These are phyloP conservation scores for Chouioia cunea DNA, from an alignment of 2,888 invertebrate genomes.

Conservation along the genomic window DNA sequence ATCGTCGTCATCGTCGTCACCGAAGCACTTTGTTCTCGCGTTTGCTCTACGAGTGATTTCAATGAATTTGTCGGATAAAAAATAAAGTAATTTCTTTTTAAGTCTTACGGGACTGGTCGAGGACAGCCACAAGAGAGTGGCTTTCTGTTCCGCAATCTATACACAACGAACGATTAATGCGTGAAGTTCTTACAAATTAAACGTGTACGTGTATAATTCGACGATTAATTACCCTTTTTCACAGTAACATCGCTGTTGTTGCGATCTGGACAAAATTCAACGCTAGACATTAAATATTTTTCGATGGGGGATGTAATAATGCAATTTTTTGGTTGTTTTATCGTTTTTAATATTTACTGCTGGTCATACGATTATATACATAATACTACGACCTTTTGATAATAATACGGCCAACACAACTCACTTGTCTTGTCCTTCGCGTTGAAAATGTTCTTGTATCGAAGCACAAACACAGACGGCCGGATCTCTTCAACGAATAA, in stretches of 20 bases:
- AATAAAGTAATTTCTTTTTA: too few species aligned
- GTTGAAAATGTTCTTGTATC: slow-evolving; percentile 49
- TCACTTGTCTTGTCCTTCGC: slow-evolving; percentile 45
- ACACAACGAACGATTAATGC: too few species aligned
- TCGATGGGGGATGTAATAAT: background rate
- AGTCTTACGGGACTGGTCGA: slow-evolving; percentile 9
- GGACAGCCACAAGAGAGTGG: background rate
- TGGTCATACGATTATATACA: slow-evolving; percentile 24
- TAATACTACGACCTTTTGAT: background rate
- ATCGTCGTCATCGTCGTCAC: too few species aligned
- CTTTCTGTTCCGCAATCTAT: background rate
- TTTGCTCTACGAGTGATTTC: too few species aligned
- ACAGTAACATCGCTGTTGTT: slow-evolving; percentile 22
- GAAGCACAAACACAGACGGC: slow-evolving; percentile 46
- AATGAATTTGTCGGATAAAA: too few species aligned
- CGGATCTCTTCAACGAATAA: slow-evolving; percentile 40
- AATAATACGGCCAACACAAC: slow-evolving; percentile 46
- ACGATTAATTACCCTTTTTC: slow-evolving; percentile 15
- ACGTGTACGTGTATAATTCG: background rate
- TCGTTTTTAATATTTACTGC: slow-evolving; percentile 1
- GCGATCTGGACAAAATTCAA: slow-evolving; percentile 24
- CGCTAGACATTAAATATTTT: slow-evolving; percentile 26
- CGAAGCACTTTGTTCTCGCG: too few species aligned
- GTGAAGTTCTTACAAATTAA: background rate
- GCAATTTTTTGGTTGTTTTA: too few species aligned